Evolutionary conservation across 2,888 invertebrate genomes (phyloP).

Genomic region (Torymus texanus): DNA sequence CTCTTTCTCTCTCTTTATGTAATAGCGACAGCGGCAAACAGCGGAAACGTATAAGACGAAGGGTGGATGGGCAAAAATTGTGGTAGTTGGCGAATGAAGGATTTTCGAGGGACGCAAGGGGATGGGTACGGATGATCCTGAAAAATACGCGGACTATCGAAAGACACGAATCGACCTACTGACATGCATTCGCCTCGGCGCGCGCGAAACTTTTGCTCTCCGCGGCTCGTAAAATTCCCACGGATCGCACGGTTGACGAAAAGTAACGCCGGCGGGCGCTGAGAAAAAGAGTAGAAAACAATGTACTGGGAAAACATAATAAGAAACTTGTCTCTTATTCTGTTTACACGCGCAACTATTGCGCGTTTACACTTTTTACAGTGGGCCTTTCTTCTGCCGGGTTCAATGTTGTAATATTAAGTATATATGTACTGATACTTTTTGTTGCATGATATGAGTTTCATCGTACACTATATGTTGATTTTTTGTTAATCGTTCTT

Average conservation of each 20-base stretch:
- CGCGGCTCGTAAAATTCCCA: slow-evolving; percentile 45
- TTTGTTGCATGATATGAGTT: no score
- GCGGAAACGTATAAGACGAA: no score
- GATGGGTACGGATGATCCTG: slow-evolving; percentile 15
- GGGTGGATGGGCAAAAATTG: no score
- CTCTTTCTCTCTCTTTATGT: background rate
- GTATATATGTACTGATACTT: no score
- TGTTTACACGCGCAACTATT: slow-evolving; percentile 11
- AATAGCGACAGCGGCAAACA: no score
- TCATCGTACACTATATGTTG: no score
- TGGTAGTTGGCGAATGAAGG: background rate
- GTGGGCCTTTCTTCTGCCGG: no score
- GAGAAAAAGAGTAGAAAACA: slow-evolving; percentile 42
- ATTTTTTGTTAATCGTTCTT: no score
- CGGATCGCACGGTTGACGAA: slow-evolving; percentile 48
- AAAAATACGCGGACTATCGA: slow-evolving; percentile 47
- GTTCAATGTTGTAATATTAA: no score
- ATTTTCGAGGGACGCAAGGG: background rate
- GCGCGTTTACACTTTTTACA: background rate
- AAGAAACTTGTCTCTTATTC: slow-evolving; percentile 47
- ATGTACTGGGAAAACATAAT: slow-evolving; percentile 38
- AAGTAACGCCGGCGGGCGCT: slow-evolving; percentile 7
- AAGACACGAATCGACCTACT: slow-evolving; percentile 55
- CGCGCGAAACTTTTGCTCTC: slow-evolving; percentile 46
- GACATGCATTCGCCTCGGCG: slow-evolving; percentile 49